Evolutionary conservation across 2,113 vertebrate genomes (phyloP).

Genomic region (Ailurus styani): DNA sequence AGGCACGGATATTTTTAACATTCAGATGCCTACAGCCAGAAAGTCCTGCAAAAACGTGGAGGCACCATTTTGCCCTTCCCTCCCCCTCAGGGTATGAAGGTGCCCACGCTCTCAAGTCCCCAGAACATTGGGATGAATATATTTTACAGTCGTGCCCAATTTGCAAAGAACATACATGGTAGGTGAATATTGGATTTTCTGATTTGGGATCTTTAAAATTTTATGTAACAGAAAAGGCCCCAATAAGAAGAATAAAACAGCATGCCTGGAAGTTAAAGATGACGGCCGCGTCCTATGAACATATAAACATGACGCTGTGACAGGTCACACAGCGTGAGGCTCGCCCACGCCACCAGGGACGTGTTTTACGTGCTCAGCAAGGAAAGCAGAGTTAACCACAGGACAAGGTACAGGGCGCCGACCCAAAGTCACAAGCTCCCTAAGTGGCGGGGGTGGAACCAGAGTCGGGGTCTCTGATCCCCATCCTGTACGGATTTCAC

Average conservation of each 20-base stretch:
- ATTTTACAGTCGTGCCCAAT: neutral
- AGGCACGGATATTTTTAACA: too few relatives aligned
- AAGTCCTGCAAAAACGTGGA: fast-evolving
- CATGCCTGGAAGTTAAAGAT: neutral
- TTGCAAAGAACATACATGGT: neutral
- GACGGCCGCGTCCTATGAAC: fast-evolving
- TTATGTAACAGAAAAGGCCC: neutral
- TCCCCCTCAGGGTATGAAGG: fast-evolving
- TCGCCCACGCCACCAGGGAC: too few relatives aligned
- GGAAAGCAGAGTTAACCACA: neutral
- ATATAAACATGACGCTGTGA: fast-evolving
- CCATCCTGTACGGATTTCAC: fast-evolving
- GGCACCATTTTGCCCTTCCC: fast-evolving
- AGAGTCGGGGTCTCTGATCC: neutral
- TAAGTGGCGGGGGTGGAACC: fast-evolving
- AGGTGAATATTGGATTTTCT: neutral
- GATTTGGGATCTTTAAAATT: neutral
- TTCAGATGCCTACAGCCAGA: neutral
- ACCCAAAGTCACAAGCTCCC: neutral
- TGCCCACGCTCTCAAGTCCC: neutral
- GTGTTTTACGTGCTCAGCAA: fast-evolving
- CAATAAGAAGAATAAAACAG: neutral
- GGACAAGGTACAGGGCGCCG: fast-evolving
- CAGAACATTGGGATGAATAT: neutral
- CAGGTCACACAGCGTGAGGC: too few relatives aligned